These are phyloP conservation scores for Drosophila obscura DNA, from an alignment of 1,140 invertebrate species.

Conservation along the genomic window DNA sequence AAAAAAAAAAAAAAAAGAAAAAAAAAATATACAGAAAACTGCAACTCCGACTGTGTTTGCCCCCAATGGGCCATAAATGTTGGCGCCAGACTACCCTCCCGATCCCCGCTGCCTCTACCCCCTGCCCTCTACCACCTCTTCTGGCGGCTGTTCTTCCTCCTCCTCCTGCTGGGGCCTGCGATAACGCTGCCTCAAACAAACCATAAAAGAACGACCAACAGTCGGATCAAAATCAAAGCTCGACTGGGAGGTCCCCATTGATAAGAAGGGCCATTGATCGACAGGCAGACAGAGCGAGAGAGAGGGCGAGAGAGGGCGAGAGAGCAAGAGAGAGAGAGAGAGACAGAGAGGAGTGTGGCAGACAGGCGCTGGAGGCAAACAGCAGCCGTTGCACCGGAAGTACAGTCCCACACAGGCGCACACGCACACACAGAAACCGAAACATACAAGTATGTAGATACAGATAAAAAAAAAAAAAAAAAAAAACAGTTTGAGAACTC, in stretches of 20 bases:
- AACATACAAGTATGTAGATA: background rate
- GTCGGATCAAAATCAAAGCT: constrained; percentile 26
- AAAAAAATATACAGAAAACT: too few relatives aligned
- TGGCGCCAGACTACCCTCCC: constrained; percentile 56
- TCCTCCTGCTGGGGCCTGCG: constrained; percentile 16
- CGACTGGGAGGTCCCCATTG: constrained; percentile 20
- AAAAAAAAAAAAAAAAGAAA: too few relatives aligned
- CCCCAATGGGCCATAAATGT: constrained; percentile 54
- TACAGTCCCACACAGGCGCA: constrained; percentile 7
- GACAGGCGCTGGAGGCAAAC: too few relatives aligned
- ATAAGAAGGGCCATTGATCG: constrained; percentile 14
- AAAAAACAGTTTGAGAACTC: constrained; percentile 34
- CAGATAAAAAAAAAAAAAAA: constrained; percentile 2
- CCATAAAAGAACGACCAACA: constrained; percentile 37
- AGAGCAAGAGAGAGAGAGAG: too few relatives aligned
- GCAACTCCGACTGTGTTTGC: constrained; percentile 26
- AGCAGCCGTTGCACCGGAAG: constrained; percentile 3
- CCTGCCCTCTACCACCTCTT: background rate
- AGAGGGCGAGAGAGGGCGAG: too few relatives aligned
- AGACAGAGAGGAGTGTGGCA: too few relatives aligned
- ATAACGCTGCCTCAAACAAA: constrained; percentile 47
- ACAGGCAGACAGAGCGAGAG: too few relatives aligned
- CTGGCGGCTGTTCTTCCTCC: background rate
- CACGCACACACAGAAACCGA: too few relatives aligned
- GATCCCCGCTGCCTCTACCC: background rate